These are phyloP conservation scores for Tyto alba DNA, from an alignment of 2,113 vertebrate species.

Conservation along the genomic window DNA sequence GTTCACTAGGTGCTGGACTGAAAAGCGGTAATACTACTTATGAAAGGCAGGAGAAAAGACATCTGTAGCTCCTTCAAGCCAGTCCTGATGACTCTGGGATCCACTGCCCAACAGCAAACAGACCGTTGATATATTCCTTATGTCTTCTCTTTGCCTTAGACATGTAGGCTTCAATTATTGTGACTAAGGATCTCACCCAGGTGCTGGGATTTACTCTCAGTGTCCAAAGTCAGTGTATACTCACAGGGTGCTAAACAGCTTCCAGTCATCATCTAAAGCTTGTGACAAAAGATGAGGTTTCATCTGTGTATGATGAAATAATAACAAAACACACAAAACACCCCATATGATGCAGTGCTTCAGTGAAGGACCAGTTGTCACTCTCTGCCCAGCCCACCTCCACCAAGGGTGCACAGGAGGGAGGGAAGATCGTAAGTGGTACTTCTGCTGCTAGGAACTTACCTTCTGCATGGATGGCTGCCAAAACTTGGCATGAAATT, in stretches of 20 bases:
- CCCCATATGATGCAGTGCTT: not conserved
- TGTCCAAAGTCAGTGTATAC: accelerated
- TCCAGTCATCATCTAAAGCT: not conserved
- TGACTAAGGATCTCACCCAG: not conserved
- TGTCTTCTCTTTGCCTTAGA: not conserved
- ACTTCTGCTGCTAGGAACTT: not conserved
- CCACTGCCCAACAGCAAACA: not conserved
- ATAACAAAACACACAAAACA: not conserved
- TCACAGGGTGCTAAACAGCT: not conserved
- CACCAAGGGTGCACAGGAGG: not conserved
- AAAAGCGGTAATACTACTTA: not conserved
- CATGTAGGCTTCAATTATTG: not conserved
- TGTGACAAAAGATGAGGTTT: not conserved
- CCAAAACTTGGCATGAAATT: not conserved
- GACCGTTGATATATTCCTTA: not conserved
- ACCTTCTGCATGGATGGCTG: not conserved
- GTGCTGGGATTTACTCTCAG: not conserved
- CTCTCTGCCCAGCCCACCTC: not conserved
- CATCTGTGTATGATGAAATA: not conserved
- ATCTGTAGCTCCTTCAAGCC: not conserved
- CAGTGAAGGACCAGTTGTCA: not conserved
- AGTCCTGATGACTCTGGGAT: not conserved
- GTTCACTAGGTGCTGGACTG: not conserved
- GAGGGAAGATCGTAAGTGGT: not conserved
- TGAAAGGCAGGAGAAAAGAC: not conserved